Percentiles rank a stretch among this genome's conserved stretches.
phyloP scores from a whole-genome alignment of 2,113 vertebrate genomes.

The Mastomys coucha region DNA sequence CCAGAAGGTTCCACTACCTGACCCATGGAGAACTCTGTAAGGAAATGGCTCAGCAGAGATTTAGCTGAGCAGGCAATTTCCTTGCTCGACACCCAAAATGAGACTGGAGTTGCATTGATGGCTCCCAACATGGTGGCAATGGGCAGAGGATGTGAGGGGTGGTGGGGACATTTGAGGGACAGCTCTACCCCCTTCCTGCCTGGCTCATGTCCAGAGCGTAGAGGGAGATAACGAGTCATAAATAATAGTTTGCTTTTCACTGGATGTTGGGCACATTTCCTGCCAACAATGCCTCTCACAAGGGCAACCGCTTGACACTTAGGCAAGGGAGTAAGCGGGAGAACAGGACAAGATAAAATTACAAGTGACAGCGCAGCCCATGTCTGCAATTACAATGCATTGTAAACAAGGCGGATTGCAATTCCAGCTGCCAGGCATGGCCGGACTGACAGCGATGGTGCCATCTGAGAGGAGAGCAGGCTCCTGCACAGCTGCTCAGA shows the following conservation, averaged over 20 bases:
- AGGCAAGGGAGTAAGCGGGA: constrained; percentile 66
- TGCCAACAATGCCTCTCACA: constrained; percentile 56
- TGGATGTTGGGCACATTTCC: constrained; percentile 53
- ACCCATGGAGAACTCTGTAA: not conserved
- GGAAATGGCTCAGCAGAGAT: not conserved
- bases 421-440: constrained; percentile 77
- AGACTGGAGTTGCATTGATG: rapidly evolving
- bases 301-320: constrained; percentile 80
- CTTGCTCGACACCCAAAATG: not conserved
- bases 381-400: constrained; percentile 86
- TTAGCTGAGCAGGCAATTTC: not conserved
- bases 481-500: not conserved
- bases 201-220: not conserved
- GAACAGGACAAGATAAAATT: constrained; percentile 85
- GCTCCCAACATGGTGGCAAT: rapidly evolving
- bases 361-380: constrained; percentile 82
- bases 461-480: not conserved
- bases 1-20: not conserved
- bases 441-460: constrained; percentile 64
- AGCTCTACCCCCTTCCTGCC: not conserved
- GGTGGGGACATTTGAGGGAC: rapidly evolving
- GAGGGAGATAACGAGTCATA: not conserved
- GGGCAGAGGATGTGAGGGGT: not conserved
- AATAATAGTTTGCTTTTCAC: constrained; percentile 23
- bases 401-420: constrained; percentile 82